Percentiles rank a stretch among this genome's conserved stretches.
These are phyloP conservation scores for Micromussa lordhowensis DNA, from an alignment of 92 coral and sea anemone genomes.

Conservation along the genomic window DNA sequence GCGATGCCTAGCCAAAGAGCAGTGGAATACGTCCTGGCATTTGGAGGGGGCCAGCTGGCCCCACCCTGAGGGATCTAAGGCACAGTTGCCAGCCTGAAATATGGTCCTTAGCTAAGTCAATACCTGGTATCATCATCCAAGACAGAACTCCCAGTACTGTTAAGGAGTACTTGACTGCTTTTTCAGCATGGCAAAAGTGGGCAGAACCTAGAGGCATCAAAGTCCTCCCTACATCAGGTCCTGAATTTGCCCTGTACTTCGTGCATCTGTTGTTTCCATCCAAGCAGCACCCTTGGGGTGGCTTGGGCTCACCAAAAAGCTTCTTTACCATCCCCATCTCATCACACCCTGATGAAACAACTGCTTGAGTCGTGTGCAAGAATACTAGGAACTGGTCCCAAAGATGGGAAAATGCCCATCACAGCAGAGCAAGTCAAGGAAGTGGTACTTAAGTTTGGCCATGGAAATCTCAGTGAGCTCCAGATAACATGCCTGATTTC, in stretches of 20 bases:
- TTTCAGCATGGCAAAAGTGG: conserved; percentile 34
- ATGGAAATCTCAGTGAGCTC: conserved; percentile 1
- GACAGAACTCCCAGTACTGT: conserved; percentile 31
- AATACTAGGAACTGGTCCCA: background rate
- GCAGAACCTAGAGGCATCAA: conserved; percentile 12
- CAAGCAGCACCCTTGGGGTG: conserved; percentile 5
- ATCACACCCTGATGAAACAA: conserved; percentile 18
- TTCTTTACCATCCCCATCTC: conserved; percentile 6
- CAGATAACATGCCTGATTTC: conserved; percentile 31
- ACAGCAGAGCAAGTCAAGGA: conserved; percentile 13
- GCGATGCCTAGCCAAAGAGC: background rate
- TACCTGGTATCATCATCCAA: conserved; percentile 26
- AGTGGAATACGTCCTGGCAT: background rate
- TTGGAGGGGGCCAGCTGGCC: background rate
- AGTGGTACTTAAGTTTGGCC: conserved; percentile 9
- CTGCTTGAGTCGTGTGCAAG: conserved; percentile 12
- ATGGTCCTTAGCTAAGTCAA: conserved; percentile 6
- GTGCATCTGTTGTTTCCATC: conserved; percentile 11
- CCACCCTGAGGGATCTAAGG: conserved; percentile 18
- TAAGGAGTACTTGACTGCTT: conserved; percentile 13
- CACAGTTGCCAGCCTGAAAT: conserved; percentile 2
- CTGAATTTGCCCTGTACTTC: conserved; percentile 1
- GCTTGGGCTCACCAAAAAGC: conserved; percentile 29
- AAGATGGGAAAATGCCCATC: conserved; percentile 23
- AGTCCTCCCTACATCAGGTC: conserved; percentile 35